These are phyloP conservation scores for Troilus luridus DNA, from an alignment of 2,888 invertebrate species.

Conservation along the genomic window DNA sequence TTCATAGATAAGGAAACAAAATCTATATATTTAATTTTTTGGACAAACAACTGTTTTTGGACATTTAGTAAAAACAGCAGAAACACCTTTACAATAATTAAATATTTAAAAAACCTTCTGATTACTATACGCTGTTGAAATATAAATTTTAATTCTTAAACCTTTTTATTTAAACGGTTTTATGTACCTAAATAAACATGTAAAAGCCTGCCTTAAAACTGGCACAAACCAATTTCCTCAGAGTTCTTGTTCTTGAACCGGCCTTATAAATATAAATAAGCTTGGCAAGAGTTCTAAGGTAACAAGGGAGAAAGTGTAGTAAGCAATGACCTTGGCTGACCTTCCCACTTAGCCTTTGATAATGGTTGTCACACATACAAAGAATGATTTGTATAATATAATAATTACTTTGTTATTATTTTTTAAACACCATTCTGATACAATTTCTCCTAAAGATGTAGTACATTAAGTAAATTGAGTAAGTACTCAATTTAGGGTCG, in stretches of 20 bases:
- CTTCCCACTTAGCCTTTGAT: background rate
- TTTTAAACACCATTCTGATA: background rate
- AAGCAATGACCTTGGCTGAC: background rate
- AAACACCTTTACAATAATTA: no score
- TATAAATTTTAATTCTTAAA: background rate
- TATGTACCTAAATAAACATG: background rate
- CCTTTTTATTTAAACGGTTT: background rate
- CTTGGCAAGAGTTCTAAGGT: background rate
- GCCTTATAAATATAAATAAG: background rate
- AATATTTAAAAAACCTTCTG: no score
- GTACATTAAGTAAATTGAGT: background rate
- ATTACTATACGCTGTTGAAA: no score
- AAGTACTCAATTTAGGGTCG: background rate
- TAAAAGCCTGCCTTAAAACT: background rate
- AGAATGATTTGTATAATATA: background rate
- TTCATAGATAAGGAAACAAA: no score
- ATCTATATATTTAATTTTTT: no score
- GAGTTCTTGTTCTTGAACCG: background rate
- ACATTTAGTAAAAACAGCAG: no score
- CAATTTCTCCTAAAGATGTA: background rate
- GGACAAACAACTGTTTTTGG: no score
- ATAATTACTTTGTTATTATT: background rate
- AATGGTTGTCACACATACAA: background rate
- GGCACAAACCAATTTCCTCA: background rate
- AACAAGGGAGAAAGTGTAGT: background rate